Conservation (phyloP, 35 echinoderm and acorn worm species). For the Lytechinus pictus region DNA sequence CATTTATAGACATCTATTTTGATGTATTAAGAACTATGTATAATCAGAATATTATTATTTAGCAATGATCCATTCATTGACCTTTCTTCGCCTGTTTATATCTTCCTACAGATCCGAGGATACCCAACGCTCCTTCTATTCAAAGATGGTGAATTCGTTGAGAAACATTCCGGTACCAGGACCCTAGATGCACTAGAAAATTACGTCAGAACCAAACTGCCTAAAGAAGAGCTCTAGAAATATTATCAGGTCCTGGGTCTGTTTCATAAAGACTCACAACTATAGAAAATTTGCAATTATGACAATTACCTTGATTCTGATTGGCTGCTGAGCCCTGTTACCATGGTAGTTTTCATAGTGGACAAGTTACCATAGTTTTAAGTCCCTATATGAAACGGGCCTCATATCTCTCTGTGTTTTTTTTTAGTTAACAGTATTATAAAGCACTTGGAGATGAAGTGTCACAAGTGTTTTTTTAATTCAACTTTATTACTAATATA, state of each 20-base stretch:
- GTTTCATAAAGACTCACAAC: too few relatives aligned
- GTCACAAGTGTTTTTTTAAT: too few relatives aligned
- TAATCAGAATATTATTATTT: background rate
- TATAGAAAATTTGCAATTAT: too few relatives aligned
- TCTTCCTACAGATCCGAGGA: conserved; percentile 77
- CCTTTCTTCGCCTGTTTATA: background rate
- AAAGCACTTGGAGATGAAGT: too few relatives aligned
- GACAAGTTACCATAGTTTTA: too few relatives aligned
- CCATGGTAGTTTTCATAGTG: too few relatives aligned
- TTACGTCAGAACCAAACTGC: conserved; percentile 61
- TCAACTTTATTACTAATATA: too few relatives aligned
- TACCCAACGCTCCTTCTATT: conserved; percentile 88
- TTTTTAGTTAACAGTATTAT: background rate
- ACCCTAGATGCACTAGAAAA: conserved; percentile 62
- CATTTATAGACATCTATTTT: too few relatives aligned
- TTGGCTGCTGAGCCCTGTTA: too few relatives aligned
- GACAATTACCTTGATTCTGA: too few relatives aligned
- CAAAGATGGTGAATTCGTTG: conserved; percentile 69
- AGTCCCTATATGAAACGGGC: too few relatives aligned
- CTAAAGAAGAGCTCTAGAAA: conserved; percentile 74
- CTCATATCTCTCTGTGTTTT: background rate
- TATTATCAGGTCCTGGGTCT: background rate
- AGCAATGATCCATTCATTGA: background rate
- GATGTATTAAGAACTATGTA: too few relatives aligned
- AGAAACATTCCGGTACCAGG: conserved; percentile 76